Evolutionary conservation across 2,113 vertebrate genomes (phyloP).

Genomic region (Phylloscopus trochiloides): DNA sequence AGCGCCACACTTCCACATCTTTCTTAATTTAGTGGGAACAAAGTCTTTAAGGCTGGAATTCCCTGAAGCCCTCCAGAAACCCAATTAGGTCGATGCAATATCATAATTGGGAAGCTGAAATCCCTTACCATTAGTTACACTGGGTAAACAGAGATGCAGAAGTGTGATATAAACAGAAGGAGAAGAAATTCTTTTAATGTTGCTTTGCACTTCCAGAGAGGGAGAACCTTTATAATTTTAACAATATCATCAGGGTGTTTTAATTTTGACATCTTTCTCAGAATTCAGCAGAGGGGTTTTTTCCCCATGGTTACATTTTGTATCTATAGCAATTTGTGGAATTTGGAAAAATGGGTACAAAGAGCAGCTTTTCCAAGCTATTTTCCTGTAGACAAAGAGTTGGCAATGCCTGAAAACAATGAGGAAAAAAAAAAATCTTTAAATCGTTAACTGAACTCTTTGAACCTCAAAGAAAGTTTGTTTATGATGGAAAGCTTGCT

Average conservation of each 20-base stretch:
- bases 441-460: background rate
- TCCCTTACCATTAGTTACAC: conserved; percentile 14
- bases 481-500: background rate
- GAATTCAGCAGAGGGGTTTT: background rate
- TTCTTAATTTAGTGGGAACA: conserved; percentile 14
- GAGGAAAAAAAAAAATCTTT: background rate
- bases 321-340: background rate
- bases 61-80: conserved; percentile 3
- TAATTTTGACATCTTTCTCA: background rate
- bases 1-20: conserved; percentile 34
- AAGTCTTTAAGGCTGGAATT: conserved; percentile 16
- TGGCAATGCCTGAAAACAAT: conserved; percentile 6
- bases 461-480: background rate
- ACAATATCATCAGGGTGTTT: background rate
- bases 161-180: background rate
- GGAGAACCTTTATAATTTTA: background rate
- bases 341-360: background rate
- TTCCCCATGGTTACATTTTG: background rate
- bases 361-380: background rate
- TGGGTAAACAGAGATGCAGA: conserved; percentile 19
- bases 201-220: background rate
- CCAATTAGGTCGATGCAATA: conserved; percentile 3
- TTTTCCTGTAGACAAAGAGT: background rate
- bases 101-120: conserved; percentile 26
- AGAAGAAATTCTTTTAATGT: conserved; percentile 8